phyloP scores from a whole-genome alignment of 2,797 vertebrate genomes.

The Enteromius treurensis region DNA sequence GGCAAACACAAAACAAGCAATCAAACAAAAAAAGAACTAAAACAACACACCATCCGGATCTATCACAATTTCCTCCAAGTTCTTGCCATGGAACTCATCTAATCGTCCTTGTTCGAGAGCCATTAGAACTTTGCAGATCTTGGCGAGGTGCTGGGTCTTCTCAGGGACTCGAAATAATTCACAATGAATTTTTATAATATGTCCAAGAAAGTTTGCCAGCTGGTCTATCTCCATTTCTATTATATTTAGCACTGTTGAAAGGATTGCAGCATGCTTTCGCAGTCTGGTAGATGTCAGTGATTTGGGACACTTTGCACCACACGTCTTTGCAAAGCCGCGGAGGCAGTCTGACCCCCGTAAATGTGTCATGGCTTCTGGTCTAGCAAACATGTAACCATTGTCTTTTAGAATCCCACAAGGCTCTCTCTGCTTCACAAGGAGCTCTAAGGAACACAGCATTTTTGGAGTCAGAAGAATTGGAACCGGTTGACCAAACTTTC shows the following conservation, averaged over 20 bases:
- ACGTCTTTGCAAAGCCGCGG: conserved; percentile 41
- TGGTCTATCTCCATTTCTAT: conserved; percentile 53
- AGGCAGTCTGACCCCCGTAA: conserved; percentile 56
- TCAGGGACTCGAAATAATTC: conserved; percentile 49
- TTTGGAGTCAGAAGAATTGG: conserved; percentile 57
- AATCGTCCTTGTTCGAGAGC: conserved; percentile 44
- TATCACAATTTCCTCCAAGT: conserved; percentile 53
- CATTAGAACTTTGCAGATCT: conserved; percentile 50
- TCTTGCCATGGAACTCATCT: conserved; percentile 50
- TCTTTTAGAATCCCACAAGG: conserved; percentile 50
- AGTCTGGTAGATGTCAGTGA: conserved; percentile 56
- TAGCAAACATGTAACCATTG: conserved; percentile 55
- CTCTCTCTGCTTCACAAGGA: conserved; percentile 51
- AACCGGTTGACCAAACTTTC: conserved; percentile 37
- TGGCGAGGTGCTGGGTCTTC: conserved; percentile 49
- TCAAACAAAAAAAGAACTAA: not conserved
- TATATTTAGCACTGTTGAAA: conserved; percentile 54
- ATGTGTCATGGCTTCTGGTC: conserved; percentile 51
- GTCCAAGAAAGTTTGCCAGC: conserved; percentile 53
- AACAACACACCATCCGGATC: conserved; percentile 48
- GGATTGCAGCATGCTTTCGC: conserved; percentile 52
- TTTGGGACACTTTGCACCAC: conserved; percentile 52
- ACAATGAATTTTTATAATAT: conserved; percentile 46
- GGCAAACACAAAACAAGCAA: not conserved
- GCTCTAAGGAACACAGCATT: conserved; percentile 52